phyloP scores from a whole-genome alignment of 2,113 vertebrate genomes.

The Catharus bicknelli region DNA sequence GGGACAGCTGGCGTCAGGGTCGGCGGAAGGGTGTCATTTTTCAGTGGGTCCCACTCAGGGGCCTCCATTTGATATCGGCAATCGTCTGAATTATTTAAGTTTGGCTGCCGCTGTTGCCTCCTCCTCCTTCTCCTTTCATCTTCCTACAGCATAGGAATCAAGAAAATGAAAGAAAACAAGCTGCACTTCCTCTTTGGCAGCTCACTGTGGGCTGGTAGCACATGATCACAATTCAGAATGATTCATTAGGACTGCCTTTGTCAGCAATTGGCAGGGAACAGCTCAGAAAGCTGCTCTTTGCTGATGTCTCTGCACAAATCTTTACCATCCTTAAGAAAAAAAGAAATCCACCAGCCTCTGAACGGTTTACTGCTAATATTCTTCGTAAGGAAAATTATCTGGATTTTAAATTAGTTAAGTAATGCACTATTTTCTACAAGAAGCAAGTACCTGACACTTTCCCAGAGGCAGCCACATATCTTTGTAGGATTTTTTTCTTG shows the following conservation, averaged over 20 bases:
- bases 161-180: conserved; percentile 77
- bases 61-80: conserved; percentile 70
- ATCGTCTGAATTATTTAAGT: conserved; percentile 59
- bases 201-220: conserved; percentile 70
- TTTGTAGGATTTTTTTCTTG: background rate
- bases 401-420: conserved; percentile 35
- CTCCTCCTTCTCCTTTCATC: conserved; percentile 65
- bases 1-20: conserved; percentile 90
- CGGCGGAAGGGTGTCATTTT: conserved; percentile 82
- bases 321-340: conserved; percentile 19
- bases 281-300: conserved; percentile 53
- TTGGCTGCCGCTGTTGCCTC: conserved; percentile 43
- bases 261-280: conserved; percentile 73
- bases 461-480: background rate
- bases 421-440: background rate
- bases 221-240: conserved; percentile 75
- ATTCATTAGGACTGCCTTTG: conserved; percentile 78
- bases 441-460: background rate
- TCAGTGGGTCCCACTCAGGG: conserved; percentile 70
- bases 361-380: background rate
- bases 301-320: conserved; percentile 25
- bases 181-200: conserved; percentile 84
- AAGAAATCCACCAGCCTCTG: background rate
- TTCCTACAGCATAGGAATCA: conserved; percentile 67
- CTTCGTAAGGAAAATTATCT: background rate